These are phyloP conservation scores for Catajapyx aquilonaris DNA, from an alignment of 1,140 invertebrate species.

Conservation along the genomic window DNA sequence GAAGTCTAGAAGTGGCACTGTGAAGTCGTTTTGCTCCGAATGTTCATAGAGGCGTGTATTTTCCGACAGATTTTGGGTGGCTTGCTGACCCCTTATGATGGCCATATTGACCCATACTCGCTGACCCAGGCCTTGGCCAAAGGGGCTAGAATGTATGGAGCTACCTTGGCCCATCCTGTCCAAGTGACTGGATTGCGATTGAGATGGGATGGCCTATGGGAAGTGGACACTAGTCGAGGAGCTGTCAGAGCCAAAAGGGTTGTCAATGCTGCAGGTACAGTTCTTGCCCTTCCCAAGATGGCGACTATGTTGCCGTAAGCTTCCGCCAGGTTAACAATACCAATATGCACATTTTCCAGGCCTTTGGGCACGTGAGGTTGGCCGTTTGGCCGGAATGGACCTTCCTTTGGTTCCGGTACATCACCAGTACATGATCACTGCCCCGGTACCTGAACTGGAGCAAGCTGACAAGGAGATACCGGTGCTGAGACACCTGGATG, in stretches of 20 bases:
- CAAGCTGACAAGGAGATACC: constrained; percentile 18
- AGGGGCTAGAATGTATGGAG: constrained; percentile 19
- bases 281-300: not conserved
- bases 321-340: no score
- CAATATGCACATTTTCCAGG: no score
- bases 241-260: constrained; percentile 15
- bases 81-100: constrained; percentile 19
- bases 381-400: constrained; percentile 15
- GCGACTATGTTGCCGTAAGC: no score
- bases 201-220: constrained; percentile 17
- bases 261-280: constrained; percentile 21
- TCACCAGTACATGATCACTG: constrained; percentile 22
- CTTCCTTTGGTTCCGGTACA: constrained; percentile 22
- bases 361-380: constrained; percentile 23
- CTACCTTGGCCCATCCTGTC: constrained; percentile 11
- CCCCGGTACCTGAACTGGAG: constrained; percentile 18
- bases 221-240: constrained; percentile 16
- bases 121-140: constrained; percentile 21
- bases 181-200: constrained; percentile 14
- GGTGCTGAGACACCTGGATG: constrained; percentile 24
- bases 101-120: constrained; percentile 23
- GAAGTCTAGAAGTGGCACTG: no score
- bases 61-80: constrained; percentile 18
- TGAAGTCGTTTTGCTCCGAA: no score
- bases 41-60: no score